Evolutionary conservation across 92 coral and sea anemone species (phyloP).

Genomic region (Pocillopora grandis): DNA sequence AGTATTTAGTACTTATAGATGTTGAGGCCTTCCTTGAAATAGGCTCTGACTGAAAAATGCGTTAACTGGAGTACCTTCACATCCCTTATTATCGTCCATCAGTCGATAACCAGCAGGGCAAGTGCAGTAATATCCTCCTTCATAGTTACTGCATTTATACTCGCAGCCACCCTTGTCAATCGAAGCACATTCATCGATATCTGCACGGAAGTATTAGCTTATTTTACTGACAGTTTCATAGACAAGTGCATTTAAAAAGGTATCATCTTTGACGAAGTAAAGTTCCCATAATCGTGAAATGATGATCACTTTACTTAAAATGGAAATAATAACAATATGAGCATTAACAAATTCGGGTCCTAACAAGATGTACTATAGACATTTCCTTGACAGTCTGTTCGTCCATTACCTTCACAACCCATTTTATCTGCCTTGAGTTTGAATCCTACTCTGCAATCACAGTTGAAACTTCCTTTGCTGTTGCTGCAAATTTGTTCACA

Average conservation of each 20-base stretch:
- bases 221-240: no score
- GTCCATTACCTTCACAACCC: constrained; percentile 82
- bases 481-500: constrained; percentile 93
- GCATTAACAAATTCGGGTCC: no score
- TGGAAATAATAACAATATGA: no score
- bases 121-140: constrained; percentile 84
- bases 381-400: no score
- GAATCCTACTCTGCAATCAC: constrained; percentile 88
- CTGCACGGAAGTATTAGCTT: no score
- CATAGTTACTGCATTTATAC: constrained; percentile 75
- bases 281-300: not conserved
- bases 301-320: no score
- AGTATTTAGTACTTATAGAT: no score
- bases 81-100: constrained; percentile 58
- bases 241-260: no score
- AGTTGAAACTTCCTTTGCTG: constrained; percentile 79
- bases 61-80: constrained; percentile 60
- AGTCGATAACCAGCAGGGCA: constrained; percentile 85
- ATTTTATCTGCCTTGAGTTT: constrained; percentile 54
- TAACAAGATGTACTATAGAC: no score
- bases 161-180: constrained; percentile 86
- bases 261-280: not conserved
- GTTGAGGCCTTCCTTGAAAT: no score
- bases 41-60: not conserved
- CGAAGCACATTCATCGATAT: constrained; percentile 67